phyloP scores from a whole-genome alignment of 2,113 vertebrate species.

The Lasiurus borealis region DNA sequence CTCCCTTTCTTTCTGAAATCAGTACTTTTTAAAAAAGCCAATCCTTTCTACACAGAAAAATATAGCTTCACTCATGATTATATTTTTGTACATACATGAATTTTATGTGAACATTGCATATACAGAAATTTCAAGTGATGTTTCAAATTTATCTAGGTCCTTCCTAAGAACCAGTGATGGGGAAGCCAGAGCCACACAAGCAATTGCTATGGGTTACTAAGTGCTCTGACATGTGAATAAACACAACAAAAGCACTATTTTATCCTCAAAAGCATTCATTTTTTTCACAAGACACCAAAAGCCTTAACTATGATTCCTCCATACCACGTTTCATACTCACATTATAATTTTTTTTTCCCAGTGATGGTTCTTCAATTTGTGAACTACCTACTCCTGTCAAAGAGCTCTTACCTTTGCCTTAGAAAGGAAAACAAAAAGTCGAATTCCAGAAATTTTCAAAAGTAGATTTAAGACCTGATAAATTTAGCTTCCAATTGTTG shows the following conservation, averaged over 20 bases:
- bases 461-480: background rate
- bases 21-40: no score
- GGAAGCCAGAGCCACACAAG: background rate
- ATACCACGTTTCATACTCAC: background rate
- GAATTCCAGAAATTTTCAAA: slow-evolving; percentile 13
- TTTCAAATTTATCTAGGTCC: background rate
- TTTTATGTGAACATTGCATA: background rate
- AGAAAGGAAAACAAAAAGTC: background rate
- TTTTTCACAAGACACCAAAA: background rate
- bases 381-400: background rate
- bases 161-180: background rate
- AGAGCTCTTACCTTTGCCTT: background rate
- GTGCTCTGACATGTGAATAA: background rate
- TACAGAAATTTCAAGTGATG: background rate
- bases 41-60: background rate
- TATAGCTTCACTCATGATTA: background rate
- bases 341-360: background rate
- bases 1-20: no score
- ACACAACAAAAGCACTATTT: background rate
- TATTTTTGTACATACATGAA: background rate
- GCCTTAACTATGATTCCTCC: background rate
- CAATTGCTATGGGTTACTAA: background rate
- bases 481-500: background rate
- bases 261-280: background rate
- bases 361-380: background rate